These are phyloP conservation scores for Cepphus grylle DNA, from an alignment of 2,113 vertebrate genomes.

Conservation along the genomic window DNA sequence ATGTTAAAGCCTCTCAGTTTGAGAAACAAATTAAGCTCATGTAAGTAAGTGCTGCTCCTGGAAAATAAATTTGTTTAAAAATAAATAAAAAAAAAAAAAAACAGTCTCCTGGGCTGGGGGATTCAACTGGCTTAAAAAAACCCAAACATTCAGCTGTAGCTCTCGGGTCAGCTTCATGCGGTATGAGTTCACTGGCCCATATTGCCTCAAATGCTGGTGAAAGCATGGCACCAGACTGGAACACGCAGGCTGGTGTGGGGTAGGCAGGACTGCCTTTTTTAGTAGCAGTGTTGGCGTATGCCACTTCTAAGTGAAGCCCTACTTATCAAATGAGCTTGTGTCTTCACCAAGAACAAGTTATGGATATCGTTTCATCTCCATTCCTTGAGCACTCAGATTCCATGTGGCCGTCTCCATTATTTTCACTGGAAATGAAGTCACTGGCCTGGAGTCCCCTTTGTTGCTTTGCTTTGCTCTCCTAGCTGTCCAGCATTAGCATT, in stretches of 20 bases:
- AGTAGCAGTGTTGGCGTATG: background rate
- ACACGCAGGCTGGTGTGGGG: fast-evolving
- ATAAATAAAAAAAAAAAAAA: background rate
- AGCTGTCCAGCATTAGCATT: background rate
- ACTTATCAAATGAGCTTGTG: background rate
- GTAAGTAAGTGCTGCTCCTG: background rate
- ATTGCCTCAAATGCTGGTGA: background rate
- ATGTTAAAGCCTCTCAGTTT: background rate
- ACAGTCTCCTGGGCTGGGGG: background rate
- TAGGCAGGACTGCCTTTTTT: background rate
- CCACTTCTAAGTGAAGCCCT: background rate
- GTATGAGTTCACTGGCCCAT: background rate
- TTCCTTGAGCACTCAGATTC: background rate
- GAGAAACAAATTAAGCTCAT: background rate
- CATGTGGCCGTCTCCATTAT: background rate
- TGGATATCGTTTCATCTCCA: background rate
- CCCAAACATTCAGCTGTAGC: background rate
- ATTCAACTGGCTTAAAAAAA: background rate
- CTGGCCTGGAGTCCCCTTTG: background rate
- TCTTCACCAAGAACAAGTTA: background rate
- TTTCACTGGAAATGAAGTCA: background rate
- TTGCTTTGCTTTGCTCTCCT: background rate
- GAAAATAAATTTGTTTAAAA: background rate
- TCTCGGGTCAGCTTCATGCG: fast-evolving
- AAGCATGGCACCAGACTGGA: background rate